A percentile compares a stretch with the other conserved stretches of the same genome.
Conservation (phyloP, 2,888 invertebrate species). For the Tyria jacobaeae region DNA sequence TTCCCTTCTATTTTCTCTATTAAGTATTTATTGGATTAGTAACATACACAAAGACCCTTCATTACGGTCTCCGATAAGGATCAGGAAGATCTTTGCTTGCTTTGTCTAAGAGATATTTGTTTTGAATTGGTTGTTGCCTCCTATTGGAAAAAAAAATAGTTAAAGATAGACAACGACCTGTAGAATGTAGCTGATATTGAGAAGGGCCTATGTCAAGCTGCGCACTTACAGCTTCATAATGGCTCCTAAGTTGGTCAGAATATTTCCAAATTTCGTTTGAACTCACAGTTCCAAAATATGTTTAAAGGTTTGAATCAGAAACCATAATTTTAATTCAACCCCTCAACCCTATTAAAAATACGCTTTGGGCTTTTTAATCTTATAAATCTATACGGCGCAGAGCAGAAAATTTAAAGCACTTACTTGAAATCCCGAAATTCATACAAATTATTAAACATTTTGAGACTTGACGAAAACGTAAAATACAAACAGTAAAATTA, state of each 20-base stretch:
- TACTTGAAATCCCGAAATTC: neutral
- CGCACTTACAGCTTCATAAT: too few relatives aligned
- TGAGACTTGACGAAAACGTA: conserved; percentile 1
- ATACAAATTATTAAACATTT: conserved; percentile 7
- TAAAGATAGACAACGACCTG: too few relatives aligned
- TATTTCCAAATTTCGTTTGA: too few relatives aligned
- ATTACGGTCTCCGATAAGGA: neutral
- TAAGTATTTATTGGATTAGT: neutral
- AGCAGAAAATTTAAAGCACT: neutral
- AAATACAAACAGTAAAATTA: conserved; percentile 23
- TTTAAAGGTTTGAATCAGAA: neutral
- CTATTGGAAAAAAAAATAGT: too few relatives aligned
- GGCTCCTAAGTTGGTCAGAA: too few relatives aligned
- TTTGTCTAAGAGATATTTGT: too few relatives aligned
- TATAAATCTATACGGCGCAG: neutral
- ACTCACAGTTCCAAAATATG: neutral
- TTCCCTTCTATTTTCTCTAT: neutral
- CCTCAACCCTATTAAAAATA: too few relatives aligned
- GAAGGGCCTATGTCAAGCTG: too few relatives aligned
- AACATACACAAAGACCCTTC: neutral
- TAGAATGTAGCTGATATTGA: too few relatives aligned
- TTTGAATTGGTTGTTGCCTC: too few relatives aligned
- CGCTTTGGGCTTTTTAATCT: neutral
- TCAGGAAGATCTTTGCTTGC: too few relatives aligned
- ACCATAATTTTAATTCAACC: too few relatives aligned